Conservation (phyloP, 2,113 vertebrate genomes). For the Azemiops feae region DNA sequence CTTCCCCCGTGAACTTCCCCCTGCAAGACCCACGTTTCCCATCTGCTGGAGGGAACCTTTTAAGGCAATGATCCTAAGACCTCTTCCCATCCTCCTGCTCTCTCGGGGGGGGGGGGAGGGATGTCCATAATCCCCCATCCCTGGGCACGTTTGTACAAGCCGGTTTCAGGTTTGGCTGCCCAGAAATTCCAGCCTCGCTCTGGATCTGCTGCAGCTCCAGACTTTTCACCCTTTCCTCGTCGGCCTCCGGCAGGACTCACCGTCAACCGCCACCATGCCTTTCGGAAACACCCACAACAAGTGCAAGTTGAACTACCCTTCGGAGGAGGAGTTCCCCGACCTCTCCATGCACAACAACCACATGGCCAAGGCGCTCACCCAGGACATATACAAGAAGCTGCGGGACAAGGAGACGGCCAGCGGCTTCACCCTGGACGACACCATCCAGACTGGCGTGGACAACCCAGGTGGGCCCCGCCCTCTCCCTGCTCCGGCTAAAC, state of each 20-base stretch:
- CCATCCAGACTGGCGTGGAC: conserved; percentile 92
- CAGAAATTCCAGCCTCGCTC: background rate
- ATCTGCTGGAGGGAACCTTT: background rate
- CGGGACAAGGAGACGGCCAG: conserved; percentile 88
- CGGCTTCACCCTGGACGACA: conserved; percentile 88
- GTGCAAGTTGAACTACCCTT: conserved; percentile 81
- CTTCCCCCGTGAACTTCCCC: background rate
- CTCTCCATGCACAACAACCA: conserved; percentile 89
- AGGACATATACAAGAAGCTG: conserved; percentile 81
- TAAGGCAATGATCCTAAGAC: background rate
- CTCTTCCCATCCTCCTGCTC: background rate
- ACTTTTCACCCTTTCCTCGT: too few relatives aligned
- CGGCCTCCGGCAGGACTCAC: conserved; percentile 49
- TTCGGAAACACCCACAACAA: conserved; percentile 87
- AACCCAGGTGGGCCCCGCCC: conserved; percentile 79
- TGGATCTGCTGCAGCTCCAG: background rate
- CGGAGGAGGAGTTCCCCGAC: conserved; percentile 86
- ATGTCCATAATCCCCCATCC: background rate
- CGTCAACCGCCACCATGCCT: conserved; percentile 76
- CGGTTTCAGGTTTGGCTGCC: background rate
- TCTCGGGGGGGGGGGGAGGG: too few relatives aligned
- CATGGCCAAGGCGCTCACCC: conserved; percentile 86
- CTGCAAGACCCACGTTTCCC: background rate
- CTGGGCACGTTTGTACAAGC: background rate
- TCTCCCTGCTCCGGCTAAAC: conserved; percentile 39